Evolutionary conservation across 2,797 vertebrate genomes (phyloP), one percentile per base, ranked within the genome.

Genomic region (Peromyscus aztecus): DNA sequence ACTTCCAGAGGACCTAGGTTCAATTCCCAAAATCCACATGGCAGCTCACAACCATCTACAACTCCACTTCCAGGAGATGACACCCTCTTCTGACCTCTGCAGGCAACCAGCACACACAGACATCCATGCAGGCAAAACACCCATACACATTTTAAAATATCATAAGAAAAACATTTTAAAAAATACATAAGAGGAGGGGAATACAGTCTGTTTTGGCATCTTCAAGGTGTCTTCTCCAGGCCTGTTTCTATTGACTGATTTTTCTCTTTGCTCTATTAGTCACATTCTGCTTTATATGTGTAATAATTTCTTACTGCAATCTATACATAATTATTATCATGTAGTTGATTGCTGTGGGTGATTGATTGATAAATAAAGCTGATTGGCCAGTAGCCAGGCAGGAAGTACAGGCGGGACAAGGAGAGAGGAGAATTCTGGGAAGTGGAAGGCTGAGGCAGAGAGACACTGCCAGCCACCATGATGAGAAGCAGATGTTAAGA

Each of bases 231-330:
- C 52, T 31, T 88, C 67, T 31, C 46, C 34, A 21, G 67, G 24
- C 11, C 67, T 73, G 49, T 73, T 59, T 43, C 67, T 92, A 71
- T 59, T 86, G 75, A 88, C 61, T 86, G 69, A 63, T 49, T 83
- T 92, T 81, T 81, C 83, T 86, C 24, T 85, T 95, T 89, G 49
- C 69, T 61, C 11, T 65, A 27, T 80, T 61, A 90, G 13, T 89
- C 27, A 55, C 6, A 52, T 59, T 91, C 16, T 90, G 85, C 49
- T 67, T 92, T 71, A 12, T 17, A 93, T 76, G 13, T 57, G 69
- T 94, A 85, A 31, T 94, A 81, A 89, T 80, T 89, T 94, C 57
- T 76, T 59, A 43, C 67, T 75, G 67, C 69, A 80, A 40, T 94
- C 46, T 91, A 61, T 83, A 46, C 40, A 78, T 89, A 94, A 86